Evolutionary conservation across 2,888 invertebrate genomes (phyloP), one percentile per base, ranked within the genome.

Genomic region (Hypsopygia costalis): DNA sequence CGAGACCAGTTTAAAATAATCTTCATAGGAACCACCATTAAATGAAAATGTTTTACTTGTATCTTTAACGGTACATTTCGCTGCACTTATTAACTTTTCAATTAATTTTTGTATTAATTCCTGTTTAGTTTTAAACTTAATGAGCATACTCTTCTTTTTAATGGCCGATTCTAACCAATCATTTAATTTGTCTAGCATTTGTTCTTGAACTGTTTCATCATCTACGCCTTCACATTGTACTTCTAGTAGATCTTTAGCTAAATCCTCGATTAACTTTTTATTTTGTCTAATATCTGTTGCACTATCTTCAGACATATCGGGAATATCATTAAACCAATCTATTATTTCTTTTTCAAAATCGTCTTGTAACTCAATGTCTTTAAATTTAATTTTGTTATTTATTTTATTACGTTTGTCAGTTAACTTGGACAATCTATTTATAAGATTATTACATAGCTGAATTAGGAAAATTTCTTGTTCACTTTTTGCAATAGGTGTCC

Each of bases 401-500:
- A 16, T 3, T 4, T 16, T 16, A 16, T 4, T n/a, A n/a, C n/a
- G n/a, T n/a, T n/a, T n/a, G n/a, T 36, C 36, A 1, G 20, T 8
- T 11, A n/a, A 21, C 7, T 31, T 1, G 11, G 21, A 21, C 3
- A 37, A n/a, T 46, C 39, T 60, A 1, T 44, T 40, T 1, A 52
- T 36, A 8, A 77, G 53, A 20, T 49, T 58, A 22, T 63, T 50
- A 36, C 51, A 38, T 3, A 74, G 43, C 35, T 51, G 47, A 1
- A 57, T 47, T 43, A 56, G 68, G 28, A 73, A 61, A 1, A 10
- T 28, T 1, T 58, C 44, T 32, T 53, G 47, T 1, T 68, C 58
- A 3, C 42, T 11, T 36, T 60, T 51, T 11, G 42, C 41, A 3
- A 40, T 54, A 5, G 70, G 69, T 16, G 45, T 47, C 76, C 77